Conservation (phyloP, 1,140 invertebrate genomes). For the Antheraea mylitta region DNA sequence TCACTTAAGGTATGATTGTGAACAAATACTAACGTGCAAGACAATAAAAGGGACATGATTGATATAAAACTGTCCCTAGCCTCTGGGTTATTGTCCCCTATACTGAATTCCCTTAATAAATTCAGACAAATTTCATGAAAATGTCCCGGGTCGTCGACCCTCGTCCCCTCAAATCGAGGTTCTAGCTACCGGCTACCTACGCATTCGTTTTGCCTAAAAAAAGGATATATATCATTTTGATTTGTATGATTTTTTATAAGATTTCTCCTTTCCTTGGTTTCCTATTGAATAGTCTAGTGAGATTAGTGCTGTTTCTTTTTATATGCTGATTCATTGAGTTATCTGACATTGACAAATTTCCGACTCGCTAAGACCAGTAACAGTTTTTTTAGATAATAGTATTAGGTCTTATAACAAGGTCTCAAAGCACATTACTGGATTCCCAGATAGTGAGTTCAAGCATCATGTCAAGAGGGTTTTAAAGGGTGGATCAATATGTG, state of each 20-base stretch:
- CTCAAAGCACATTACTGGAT: too few relatives aligned
- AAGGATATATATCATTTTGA: not conserved
- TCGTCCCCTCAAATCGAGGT: not conserved
- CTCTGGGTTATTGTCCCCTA: not conserved
- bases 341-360: too few relatives aligned
- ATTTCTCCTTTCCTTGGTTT: too few relatives aligned
- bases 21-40: not conserved
- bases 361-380: too few relatives aligned
- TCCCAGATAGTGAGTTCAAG: too few relatives aligned
- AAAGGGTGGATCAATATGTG: too few relatives aligned
- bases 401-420: too few relatives aligned
- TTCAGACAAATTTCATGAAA: not conserved
- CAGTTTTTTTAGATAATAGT: too few relatives aligned
- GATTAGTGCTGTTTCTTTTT: too few relatives aligned
- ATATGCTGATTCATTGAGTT: too few relatives aligned
- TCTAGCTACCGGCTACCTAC: not conserved
- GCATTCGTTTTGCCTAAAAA: not conserved
- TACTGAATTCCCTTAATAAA: not conserved
- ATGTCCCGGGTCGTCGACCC: conserved; percentile 1
- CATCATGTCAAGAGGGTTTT: too few relatives aligned
- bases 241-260: not conserved
- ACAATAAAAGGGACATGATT: not conserved
- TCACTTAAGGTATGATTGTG: not conserved
- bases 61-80: not conserved
- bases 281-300: too few relatives aligned